Evolutionary conservation across 1,140 invertebrate species (phyloP), one percentile per base, ranked within the genome.

Genomic region (Aleiodes sp.): DNA sequence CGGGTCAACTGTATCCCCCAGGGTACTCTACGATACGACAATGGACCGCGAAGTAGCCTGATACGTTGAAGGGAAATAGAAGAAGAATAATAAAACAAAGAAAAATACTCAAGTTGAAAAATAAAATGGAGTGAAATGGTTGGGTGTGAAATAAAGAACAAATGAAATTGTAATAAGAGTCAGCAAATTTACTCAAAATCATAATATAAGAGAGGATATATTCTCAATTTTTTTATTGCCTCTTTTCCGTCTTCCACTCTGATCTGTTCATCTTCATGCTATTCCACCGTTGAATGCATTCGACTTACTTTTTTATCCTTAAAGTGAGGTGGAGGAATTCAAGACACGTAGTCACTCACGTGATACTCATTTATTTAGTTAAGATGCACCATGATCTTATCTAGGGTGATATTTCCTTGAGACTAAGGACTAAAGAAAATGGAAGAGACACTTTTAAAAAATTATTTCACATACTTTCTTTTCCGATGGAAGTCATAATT

Each of bases 351-450:
- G 14, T 62, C 57, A 41, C 26, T 60, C 41, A 60, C 31, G 14
- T 62, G 60, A 37, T 64, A 65, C 63, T 74, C 61, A 64, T 75
- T 74, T 76, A 71, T 73, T 74, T 70, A 59, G 70, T 60, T 65
- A 65, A 73, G 73, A 73, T 71, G 70, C 60, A 26, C 29, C 70
- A 33, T 61, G 33, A 31, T 52, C 35, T 4, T 14, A 28, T 19
- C 59, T 10, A 67, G 69, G 9, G 57, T 60, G 28, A 68, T 73
- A 62, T 46, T 60, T 43, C 65, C 52, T 65, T n/a, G 31, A 39
- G 24, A 43, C 6, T 31, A 26, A 12, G 26, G 60, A 52, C n/a
- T n/a, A n/a, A n/a, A n/a, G n/a, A n/a, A n/a, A n/a, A n/a, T n/a
- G n/a, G n/a, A n/a, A n/a, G n/a, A n/a, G n/a, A n/a, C n/a, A n/a